These are phyloP conservation scores for Loripinus fragilis DNA, from an alignment of 2,888 invertebrate genomes.

Conservation along the genomic window DNA sequence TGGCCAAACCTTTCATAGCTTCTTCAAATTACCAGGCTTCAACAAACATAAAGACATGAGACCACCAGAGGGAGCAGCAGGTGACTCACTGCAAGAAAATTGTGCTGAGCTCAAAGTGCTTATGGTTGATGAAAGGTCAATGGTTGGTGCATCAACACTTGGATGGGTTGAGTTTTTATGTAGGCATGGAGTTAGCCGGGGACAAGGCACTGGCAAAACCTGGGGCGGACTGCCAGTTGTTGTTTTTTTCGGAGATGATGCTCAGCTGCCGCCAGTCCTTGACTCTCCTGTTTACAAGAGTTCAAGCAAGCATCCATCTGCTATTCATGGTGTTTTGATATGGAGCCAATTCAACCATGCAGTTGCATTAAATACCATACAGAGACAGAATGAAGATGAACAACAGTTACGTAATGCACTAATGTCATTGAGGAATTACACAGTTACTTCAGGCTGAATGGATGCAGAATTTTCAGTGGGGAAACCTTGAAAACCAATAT, in stretches of 20 bases:
- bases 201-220: background rate
- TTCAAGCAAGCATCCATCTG: constrained; percentile 12
- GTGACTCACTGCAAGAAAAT: constrained; percentile 47
- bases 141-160: too few species aligned
- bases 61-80: constrained; percentile 50
- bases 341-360: constrained; percentile 30
- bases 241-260: constrained; percentile 53
- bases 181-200: constrained; percentile 11
- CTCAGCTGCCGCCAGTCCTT: constrained; percentile 42
- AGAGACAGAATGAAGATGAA: constrained; percentile 22
- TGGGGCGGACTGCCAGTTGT: constrained; percentile 43
- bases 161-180: constrained; percentile 46
- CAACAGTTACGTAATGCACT: constrained; percentile 11
- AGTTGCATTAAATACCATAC: constrained; percentile 20
- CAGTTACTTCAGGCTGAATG: constrained; percentile 14
- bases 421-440: constrained; percentile 16
- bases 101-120: constrained; percentile 46
- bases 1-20: constrained; percentile 56
- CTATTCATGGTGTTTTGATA: constrained; percentile 27
- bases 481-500: constrained; percentile 1
- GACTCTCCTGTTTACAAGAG: constrained; percentile 31
- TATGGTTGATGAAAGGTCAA: constrained; percentile 62
- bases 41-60: constrained; percentile 40
- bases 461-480: constrained; percentile 40
- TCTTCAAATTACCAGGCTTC: constrained; percentile 58